Evolutionary conservation across 2,113 vertebrate genomes (phyloP).

Genomic region (Notechis scutatus): DNA sequence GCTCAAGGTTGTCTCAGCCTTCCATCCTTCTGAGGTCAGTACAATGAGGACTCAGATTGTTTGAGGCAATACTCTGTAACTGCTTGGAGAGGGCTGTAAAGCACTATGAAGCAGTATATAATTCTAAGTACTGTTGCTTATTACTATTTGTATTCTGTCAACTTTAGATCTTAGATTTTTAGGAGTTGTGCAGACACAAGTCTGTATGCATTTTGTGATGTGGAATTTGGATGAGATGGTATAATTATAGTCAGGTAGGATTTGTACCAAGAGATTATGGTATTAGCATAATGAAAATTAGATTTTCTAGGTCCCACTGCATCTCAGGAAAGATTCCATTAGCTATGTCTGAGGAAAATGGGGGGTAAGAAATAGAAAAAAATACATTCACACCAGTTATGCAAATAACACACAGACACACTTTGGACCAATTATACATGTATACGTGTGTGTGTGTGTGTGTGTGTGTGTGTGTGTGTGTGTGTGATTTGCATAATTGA

Average conservation of each 20-base stretch:
- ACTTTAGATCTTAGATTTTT: not conserved
- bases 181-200: not conserved
- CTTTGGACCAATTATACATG: too few relatives aligned
- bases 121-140: not conserved
- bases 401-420: too few relatives aligned
- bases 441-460: not conserved
- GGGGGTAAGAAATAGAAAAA: too few relatives aligned
- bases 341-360: too few relatives aligned
- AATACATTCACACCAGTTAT: too few relatives aligned
- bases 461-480: too few relatives aligned
- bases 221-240: not conserved
- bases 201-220: not conserved
- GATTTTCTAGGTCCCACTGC: not conserved
- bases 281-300: not conserved
- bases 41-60: too few relatives aligned
- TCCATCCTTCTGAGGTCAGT: too few relatives aligned
- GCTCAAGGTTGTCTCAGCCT: too few relatives aligned
- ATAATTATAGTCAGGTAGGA: not conserved
- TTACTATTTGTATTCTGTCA: not conserved
- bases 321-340: too few relatives aligned
- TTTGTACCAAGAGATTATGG: not conserved
- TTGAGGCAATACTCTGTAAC: not conserved
- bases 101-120: not conserved
- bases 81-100: not conserved
- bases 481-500: not conserved